A percentile compares a stretch with the other conserved stretches of the same genome.
Conservation (phyloP, 2,113 vertebrate genomes). For the Callionymus lyra region DNA sequence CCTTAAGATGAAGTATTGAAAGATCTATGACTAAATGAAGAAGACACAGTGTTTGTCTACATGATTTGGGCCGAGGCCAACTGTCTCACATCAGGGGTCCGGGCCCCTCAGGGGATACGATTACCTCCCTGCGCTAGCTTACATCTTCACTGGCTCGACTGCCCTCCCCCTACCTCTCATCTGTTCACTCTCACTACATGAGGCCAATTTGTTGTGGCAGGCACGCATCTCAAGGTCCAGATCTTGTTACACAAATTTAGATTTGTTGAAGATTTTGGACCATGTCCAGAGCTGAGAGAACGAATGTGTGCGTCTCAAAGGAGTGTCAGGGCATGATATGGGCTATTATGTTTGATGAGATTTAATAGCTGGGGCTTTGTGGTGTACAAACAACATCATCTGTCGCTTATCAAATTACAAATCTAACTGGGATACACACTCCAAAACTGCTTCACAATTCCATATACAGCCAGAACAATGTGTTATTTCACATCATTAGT, state of each 20-base stretch:
- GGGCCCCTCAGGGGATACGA: slow-evolving; percentile 53
- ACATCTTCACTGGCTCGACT: slow-evolving; percentile 49
- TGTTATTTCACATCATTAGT: too few relatives aligned
- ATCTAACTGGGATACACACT: slow-evolving; percentile 8
- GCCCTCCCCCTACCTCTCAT: slow-evolving; percentile 21
- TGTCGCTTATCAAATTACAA: slow-evolving; percentile 46
- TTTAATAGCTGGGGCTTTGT: slow-evolving; percentile 46
- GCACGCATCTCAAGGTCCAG: slow-evolving; percentile 59
- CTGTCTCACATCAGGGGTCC: slow-evolving; percentile 54
- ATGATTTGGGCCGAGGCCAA: slow-evolving; percentile 60
- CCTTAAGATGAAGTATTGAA: neutral
- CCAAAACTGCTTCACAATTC: too few relatives aligned
- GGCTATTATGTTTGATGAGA: slow-evolving; percentile 57
- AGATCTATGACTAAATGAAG: slow-evolving; percentile 55
- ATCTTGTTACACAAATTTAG: slow-evolving; percentile 70
- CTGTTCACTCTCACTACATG: slow-evolving; percentile 49
- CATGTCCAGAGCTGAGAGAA: slow-evolving; percentile 56
- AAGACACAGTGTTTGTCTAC: slow-evolving; percentile 64
- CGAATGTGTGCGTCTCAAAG: slow-evolving; percentile 43
- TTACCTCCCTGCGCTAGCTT: slow-evolving; percentile 59
- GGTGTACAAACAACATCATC: slow-evolving; percentile 48
- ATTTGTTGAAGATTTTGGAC: slow-evolving; percentile 57
- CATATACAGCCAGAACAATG: too few relatives aligned
- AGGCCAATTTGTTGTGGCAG: slow-evolving; percentile 72
- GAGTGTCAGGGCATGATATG: slow-evolving; percentile 52